These are phyloP conservation scores for Drosophila ustulata DNA, from an alignment of 2,888 invertebrate species.

Conservation along the genomic window DNA sequence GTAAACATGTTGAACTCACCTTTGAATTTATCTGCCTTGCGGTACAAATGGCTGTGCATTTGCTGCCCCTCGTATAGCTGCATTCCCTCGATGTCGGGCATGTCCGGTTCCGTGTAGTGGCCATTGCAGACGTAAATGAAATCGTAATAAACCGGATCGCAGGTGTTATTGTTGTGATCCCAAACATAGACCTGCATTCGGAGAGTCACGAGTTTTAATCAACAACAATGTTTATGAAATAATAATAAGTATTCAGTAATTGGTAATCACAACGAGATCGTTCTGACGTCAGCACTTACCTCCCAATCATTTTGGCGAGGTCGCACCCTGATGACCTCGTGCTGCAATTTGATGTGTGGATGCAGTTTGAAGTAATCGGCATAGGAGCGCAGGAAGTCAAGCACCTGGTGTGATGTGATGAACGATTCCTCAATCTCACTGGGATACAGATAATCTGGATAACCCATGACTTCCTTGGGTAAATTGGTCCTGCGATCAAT, in stretches of 20 bases:
- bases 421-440: constrained; percentile 89
- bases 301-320: constrained; percentile 88
- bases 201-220: not conserved
- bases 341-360: constrained; percentile 88
- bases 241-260: constrained; percentile 8
- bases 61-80: constrained; percentile 87
- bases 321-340: constrained; percentile 87
- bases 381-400: constrained; percentile 90
- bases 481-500: constrained; percentile 91
- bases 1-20: constrained; percentile 77
- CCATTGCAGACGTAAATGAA: constrained; percentile 94
- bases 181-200: constrained; percentile 76
- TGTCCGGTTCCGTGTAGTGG: constrained; percentile 92
- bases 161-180: constrained; percentile 74
- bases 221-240: constrained; percentile 9
- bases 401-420: constrained; percentile 90
- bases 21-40: constrained; percentile 90
- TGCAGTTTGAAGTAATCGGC: constrained; percentile 89
- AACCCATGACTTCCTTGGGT: constrained; percentile 97
- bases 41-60: constrained; percentile 94
- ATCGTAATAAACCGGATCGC: constrained; percentile 89
- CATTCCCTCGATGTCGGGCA: constrained; percentile 90
- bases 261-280: constrained; percentile 4
- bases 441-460: constrained; percentile 93
- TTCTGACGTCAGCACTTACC: constrained; percentile 84